Evolutionary conservation across 2,888 invertebrate species (phyloP), one percentile per base, ranked within the genome.

Genomic region (Pollenia angustigena): DNA sequence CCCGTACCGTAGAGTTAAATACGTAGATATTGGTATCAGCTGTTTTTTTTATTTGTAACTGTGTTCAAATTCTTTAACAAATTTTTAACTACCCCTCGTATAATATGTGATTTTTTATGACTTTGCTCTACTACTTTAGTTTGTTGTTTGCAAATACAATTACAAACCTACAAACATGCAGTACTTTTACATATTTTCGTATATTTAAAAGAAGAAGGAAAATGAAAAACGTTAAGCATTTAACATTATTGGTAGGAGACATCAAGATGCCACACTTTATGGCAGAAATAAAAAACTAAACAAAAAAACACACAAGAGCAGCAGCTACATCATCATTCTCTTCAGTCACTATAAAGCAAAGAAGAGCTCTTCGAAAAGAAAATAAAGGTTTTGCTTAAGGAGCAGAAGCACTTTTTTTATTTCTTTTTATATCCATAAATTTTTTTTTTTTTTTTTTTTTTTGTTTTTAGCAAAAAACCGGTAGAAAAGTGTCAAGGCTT

Each of bases 401-500:
- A 66, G 48, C 42, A 56, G 42, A 14, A 66, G 48, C 42, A 52
- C 11, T 52, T 68, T 82, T 82, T 54, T 23, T n/a, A 66, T n/a
- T 40, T 64, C 54, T 46, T 46, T 54, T 12, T n/a, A 4, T 58
- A 32, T 66, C 16, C 23, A 23, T 58, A 12, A 14, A 42, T 50
- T 58, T 23, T 58, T 44, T n/a, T 18, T 56, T 14, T 14, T 9
- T 16, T 44, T n/a, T 50, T 58, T 23, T 58, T 44, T n/a, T 18
- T 56, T 14, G 9, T 9, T 16, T 44, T 74, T 62, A 18, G 52
- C 58, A 76, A 54, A 75, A 85, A 82, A 85, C 85, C 85, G 91
- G 91, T 91, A 89, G 92, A 90, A 91, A 91, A 91, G 91, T 91
- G 92, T 91, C 91, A 92, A 91, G 91, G 91, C 91, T 90, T 91